Evolutionary conservation across 2,797 vertebrate genomes (phyloP), one percentile per base, ranked within the genome.

Genomic region (Hydrolagus colliei): DNA sequence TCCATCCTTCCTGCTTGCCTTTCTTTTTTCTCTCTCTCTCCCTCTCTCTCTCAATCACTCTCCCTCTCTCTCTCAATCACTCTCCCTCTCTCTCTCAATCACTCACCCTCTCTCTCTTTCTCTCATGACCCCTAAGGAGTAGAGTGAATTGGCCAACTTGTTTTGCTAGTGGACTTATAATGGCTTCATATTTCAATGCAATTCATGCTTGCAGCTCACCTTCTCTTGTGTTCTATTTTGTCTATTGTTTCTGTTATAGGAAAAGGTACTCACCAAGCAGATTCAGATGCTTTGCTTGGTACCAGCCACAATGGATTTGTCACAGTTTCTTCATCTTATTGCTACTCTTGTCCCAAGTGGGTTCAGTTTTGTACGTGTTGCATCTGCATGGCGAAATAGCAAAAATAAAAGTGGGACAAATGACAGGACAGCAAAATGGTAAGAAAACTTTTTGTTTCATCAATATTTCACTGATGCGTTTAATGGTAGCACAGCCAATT

Each of bases 321-420:
- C 75, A 72, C 7, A 32, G 32, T 78, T 72, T 87, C 63, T 88
- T 88, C 75, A 87, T 89, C 75, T 18, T 80, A 2, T 7, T 88
- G 27, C 65, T 88, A 73, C 52, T 88, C 20, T 86, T 79, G 85
- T 89, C 86, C 72, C 87, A 89, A 87, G 74, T 86, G 87, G 77
- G 86, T 87, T 86, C 86, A 71, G 86, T 87, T 85, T 72, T 89
- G 73, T 89, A 87, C 87, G 87, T 88, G 80, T 82, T 89, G 63
- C 89, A 86, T 87, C 72, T 82, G 63, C 72, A 88, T 65, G 63
- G 85, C 9, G 85, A 89, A 72, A 72, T 86, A 67, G 86, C 78
- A 65, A 86, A 41, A 73, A 1, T 85, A 86, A 79, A 87, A 52
- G 62, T 72, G 86, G 87, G 86, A 9, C 78, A 77, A 27, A 10